Evolutionary conservation across 2,888 invertebrate genomes (phyloP).

Genomic region (Parnassius apollo): DNA sequence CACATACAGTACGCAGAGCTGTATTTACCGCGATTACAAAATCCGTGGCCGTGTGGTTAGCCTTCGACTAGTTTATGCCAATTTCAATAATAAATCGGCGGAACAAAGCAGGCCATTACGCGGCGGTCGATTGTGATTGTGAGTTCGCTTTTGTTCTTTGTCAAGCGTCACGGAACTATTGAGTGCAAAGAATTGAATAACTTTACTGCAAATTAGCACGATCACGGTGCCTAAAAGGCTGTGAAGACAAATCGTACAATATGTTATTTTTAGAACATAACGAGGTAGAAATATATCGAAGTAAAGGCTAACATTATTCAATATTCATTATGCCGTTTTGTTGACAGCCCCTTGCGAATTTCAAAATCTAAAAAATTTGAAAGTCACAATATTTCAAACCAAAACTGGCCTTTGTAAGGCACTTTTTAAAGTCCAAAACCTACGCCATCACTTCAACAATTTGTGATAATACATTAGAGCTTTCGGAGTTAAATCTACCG

Average conservation of each 20-base stretch:
- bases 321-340: no score
- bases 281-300: neutral
- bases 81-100: conserved; percentile 48
- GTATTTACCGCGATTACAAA: neutral
- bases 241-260: neutral
- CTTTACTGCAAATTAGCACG: conserved; percentile 3
- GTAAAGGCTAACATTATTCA: no score
- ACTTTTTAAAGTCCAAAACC: no score
- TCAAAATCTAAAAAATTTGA: no score
- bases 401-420: no score
- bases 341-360: no score
- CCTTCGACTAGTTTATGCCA: conserved; percentile 41
- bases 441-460: no score
- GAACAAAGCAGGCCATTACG: conserved; percentile 39
- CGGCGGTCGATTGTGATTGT: conserved; percentile 35
- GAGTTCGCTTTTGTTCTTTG: conserved; percentile 34
- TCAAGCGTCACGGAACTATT: conserved; percentile 27
- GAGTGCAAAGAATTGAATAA: conserved; percentile 6
- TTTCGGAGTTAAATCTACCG: no score
- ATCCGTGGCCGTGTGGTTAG: conserved; percentile 21
- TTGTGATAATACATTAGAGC: no score
- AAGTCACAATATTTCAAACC: no score
- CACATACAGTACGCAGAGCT: no score
- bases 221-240: conserved; percentile 1
- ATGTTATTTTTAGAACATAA: neutral